Conservation (phyloP, 1,140 invertebrate species). For the Homarus americanus region DNA sequence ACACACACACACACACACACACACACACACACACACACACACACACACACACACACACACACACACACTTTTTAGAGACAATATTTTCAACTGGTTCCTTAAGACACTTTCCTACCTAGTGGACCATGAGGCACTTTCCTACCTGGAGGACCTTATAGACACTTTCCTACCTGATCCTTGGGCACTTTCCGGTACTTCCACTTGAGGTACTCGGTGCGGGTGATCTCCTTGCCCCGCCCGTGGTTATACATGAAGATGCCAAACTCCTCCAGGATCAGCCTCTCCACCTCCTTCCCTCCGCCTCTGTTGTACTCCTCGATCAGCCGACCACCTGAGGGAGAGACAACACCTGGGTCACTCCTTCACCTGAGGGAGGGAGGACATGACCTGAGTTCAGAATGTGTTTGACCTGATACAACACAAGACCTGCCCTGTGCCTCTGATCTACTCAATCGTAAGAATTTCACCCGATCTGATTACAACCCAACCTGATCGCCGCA, state of each 20-base stretch:
- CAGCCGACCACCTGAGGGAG: slow-evolving; percentile 79
- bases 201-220: slow-evolving; percentile 91
- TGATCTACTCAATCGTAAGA: too few species aligned
- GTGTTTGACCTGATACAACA: not conserved
- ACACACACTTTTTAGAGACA: too few species aligned
- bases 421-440: too few species aligned
- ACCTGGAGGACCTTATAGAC: not conserved
- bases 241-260: slow-evolving; percentile 92
- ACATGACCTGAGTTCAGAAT: slow-evolving; percentile 35
- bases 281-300: slow-evolving; percentile 85
- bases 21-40: too few species aligned
- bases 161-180: slow-evolving; percentile 80
- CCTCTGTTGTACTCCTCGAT: slow-evolving; percentile 87
- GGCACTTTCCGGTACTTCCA: slow-evolving; percentile 95
- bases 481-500: not conserved
- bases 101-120: too few species aligned
- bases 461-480: too few species aligned
- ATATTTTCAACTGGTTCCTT: too few species aligned
- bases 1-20: too few species aligned
- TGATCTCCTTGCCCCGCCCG: slow-evolving; percentile 91
- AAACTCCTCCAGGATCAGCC: slow-evolving; percentile 92
- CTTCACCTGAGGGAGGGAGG: not conserved
- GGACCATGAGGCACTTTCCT: too few species aligned
- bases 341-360: too few species aligned
- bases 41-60: too few species aligned